Evolutionary conservation across 2,888 invertebrate species (phyloP).

Genomic region (Eucera pruinosa): DNA sequence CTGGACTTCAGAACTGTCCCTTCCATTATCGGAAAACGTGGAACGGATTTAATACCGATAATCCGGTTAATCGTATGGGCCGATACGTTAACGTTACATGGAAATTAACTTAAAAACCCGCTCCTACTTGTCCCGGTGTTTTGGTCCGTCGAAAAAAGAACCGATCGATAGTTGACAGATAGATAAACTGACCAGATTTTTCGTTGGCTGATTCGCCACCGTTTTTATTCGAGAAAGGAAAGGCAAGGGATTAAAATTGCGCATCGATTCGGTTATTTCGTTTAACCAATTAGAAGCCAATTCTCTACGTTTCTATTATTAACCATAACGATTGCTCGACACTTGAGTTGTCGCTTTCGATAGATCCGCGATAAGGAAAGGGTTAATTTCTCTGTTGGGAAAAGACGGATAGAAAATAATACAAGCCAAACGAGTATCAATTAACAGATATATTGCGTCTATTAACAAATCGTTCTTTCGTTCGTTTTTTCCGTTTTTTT

Average conservation of each 20-base stretch:
- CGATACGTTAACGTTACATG: conserved; percentile 22
- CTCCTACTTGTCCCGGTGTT: background rate
- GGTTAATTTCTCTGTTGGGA: too few relatives aligned
- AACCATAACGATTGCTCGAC: too few relatives aligned
- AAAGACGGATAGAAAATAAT: background rate
- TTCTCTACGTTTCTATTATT: too few relatives aligned
- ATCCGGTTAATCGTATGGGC: conserved; percentile 23
- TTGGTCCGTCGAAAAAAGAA: background rate
- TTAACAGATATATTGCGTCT: conserved; percentile 20
- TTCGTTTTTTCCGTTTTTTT: background rate
- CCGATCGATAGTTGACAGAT: background rate
- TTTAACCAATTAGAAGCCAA: too few relatives aligned
- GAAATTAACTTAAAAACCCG: conserved; percentile 24
- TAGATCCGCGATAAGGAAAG: too few relatives aligned
- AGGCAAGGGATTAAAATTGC: too few relatives aligned
- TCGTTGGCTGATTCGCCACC: too few relatives aligned
- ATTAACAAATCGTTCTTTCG: conserved; percentile 5
- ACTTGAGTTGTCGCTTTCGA: too few relatives aligned
- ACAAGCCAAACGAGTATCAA: background rate
- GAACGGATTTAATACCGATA: conserved; percentile 40
- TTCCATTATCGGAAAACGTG: conserved; percentile 60
- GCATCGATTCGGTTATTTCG: too few relatives aligned
- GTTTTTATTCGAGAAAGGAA: too few relatives aligned
- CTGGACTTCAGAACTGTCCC: conserved; percentile 33
- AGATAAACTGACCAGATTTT: too few relatives aligned